Percentiles rank a stretch among this genome's conserved stretches.
Evolutionary conservation across 2,113 vertebrate genomes (phyloP).

Genomic region (Neolamprologus ventralis): DNA sequence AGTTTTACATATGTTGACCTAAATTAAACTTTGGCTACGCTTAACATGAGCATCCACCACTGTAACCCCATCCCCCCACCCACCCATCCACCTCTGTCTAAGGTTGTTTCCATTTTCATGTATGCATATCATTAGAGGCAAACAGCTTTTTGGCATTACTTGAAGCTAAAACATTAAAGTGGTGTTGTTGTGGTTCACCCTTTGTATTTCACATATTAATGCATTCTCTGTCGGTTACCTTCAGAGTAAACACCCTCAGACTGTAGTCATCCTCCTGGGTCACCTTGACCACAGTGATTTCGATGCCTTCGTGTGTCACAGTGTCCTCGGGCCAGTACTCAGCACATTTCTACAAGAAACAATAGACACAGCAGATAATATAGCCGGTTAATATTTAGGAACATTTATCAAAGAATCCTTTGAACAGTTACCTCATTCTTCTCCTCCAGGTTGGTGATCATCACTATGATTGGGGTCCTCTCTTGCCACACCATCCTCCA

Average conservation of each 20-base stretch:
- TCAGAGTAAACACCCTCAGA: conserved; percentile 89
- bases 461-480: conserved; percentile 88
- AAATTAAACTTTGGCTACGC: neutral
- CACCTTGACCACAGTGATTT: conserved; percentile 83
- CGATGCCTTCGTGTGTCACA: conserved; percentile 82
- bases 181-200: neutral
- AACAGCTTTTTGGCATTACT: neutral
- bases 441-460: conserved; percentile 99
- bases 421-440: conserved; percentile 86
- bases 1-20: neutral
- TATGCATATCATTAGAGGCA: neutral
- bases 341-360: conserved; percentile 84
- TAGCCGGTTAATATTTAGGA: neutral
- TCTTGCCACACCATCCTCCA: conserved; percentile 99
- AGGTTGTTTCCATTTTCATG: neutral
- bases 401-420: neutral
- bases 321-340: conserved; percentile 97
- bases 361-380: neutral
- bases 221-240: conserved; percentile 81
- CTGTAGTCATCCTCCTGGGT: conserved; percentile 95
- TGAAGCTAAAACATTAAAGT: neutral
- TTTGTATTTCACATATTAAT: neutral
- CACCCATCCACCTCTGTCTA: neutral
- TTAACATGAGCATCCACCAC: neutral
- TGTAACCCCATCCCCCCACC: neutral